phyloP scores from a whole-genome alignment of 2,888 invertebrate genomes.

The Pyrrhia umbra region DNA sequence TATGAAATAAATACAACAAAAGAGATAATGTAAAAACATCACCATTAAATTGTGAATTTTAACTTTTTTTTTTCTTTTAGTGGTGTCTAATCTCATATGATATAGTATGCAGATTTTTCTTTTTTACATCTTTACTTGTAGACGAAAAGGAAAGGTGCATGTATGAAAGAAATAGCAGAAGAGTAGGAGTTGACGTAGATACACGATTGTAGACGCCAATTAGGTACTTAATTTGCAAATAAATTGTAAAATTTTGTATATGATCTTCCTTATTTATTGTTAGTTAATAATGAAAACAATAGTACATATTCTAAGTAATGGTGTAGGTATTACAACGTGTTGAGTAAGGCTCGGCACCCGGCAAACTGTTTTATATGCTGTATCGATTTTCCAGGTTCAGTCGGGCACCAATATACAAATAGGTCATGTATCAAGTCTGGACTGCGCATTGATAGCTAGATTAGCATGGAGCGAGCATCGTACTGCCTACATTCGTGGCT shows the following conservation, averaged over 20 bases:
- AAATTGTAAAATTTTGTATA: background rate
- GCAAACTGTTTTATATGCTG: slow-evolving; percentile 5
- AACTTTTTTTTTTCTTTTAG: no score
- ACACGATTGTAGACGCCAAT: background rate
- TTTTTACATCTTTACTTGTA: slow-evolving; percentile 27
- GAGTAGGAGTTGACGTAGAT: slow-evolving; percentile 12
- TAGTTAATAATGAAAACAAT: background rate
- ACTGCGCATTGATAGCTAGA: slow-evolving; percentile 15
- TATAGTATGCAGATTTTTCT: background rate
- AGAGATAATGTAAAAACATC: background rate
- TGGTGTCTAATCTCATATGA: no score
- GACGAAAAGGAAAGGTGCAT: slow-evolving; percentile 36
- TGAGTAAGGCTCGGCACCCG: background rate
- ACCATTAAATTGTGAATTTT: no score
- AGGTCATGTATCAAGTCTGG: slow-evolving; percentile 31
- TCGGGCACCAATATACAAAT: slow-evolving; percentile 17
- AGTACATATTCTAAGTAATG: background rate
- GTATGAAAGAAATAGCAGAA: slow-evolving; percentile 9
- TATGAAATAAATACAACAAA: background rate
- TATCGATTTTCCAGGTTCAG: slow-evolving; percentile 20
- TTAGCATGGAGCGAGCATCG: slow-evolving; percentile 16
- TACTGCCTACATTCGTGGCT: background rate
- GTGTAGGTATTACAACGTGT: background rate
- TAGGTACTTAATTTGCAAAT: background rate
- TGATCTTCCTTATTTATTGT: background rate